Evolutionary conservation across 2,113 vertebrate genomes (phyloP).

Genomic region (Promerops cafer): DNA sequence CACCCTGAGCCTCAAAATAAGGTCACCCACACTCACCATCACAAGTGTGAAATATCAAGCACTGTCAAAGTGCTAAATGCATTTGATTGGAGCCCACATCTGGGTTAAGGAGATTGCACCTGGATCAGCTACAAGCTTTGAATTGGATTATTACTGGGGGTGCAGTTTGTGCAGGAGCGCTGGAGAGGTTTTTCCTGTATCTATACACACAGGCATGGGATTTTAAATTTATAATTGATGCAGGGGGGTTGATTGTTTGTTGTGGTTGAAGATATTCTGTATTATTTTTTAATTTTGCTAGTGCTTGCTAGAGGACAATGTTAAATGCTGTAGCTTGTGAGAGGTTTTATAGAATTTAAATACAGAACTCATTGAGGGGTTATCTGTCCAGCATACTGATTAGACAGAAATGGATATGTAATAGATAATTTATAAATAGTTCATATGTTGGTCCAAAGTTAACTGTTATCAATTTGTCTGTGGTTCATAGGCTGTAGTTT

Average conservation of each 20-base stretch:
- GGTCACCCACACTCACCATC: background rate
- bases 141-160: background rate
- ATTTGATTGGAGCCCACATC: background rate
- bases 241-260: background rate
- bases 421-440: background rate
- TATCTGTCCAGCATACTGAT: background rate
- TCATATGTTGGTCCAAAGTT: background rate
- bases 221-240: background rate
- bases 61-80: background rate
- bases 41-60: background rate
- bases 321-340: background rate
- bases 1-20: background rate
- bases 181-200: background rate
- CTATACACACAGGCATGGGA: accelerated
- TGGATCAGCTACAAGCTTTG: background rate
- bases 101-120: background rate
- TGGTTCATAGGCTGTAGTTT: background rate
- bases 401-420: background rate
- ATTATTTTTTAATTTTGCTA: background rate
- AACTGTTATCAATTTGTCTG: background rate
- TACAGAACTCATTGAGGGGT: background rate
- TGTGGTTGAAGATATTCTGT: background rate
- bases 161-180: background rate
- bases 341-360: background rate
- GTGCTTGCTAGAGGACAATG: background rate